Conservation (phyloP, 2,797 vertebrate species). For the Xenopus petersii region DNA sequence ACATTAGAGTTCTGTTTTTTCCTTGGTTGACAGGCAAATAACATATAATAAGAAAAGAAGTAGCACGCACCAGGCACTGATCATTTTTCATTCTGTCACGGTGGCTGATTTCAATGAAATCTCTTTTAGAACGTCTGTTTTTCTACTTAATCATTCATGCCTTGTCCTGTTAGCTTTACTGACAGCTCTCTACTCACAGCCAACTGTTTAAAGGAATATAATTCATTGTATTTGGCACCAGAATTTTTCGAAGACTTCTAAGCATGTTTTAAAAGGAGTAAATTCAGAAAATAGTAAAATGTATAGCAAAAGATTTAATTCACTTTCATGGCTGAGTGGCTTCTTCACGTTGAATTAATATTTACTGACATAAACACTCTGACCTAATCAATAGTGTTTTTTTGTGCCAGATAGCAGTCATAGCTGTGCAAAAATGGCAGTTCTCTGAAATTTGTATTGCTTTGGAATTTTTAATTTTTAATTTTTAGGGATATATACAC, state of each 20-base stretch:
- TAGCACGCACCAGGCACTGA: constrained; percentile 17
- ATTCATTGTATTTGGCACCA: constrained; percentile 26
- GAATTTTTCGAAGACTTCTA: background rate
- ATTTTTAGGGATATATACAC: too few species aligned
- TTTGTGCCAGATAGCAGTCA: too few species aligned
- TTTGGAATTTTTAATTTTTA: too few species aligned
- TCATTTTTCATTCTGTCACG: constrained; percentile 41
- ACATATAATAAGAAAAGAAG: constrained; percentile 28
- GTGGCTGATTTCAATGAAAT: constrained; percentile 41
- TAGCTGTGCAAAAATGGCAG: too few species aligned
- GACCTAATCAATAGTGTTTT: too few species aligned
- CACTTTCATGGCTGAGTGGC: background rate
- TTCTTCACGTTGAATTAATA: too few species aligned
- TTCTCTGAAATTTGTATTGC: too few species aligned
- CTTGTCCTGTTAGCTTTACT: constrained; percentile 37
- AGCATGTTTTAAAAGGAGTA: constrained; percentile 19
- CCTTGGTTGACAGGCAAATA: constrained; percentile 12
- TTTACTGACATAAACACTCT: too few species aligned
- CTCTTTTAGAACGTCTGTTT: constrained; percentile 34
- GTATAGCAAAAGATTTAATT: background rate
- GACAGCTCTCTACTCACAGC: constrained; percentile 36
- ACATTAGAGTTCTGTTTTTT: background rate
- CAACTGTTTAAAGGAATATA: constrained; percentile 39
- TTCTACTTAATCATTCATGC: constrained; percentile 44
- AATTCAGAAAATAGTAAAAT: constrained; percentile 15